Evolutionary conservation across 2,888 invertebrate genomes (phyloP).

Genomic region (Cerastoderma edule): DNA sequence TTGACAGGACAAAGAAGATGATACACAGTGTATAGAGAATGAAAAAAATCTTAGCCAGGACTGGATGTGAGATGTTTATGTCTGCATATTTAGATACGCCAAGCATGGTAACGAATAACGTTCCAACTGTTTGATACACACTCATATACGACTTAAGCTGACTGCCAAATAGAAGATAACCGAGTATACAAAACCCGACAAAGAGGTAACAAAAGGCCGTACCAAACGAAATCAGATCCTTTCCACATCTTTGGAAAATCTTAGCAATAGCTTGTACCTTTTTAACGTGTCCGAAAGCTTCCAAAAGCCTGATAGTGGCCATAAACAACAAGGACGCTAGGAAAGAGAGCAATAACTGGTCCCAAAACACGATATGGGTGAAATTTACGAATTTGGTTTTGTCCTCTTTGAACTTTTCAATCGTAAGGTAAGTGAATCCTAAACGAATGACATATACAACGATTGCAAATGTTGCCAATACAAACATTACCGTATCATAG

Average conservation of each 20-base stretch:
- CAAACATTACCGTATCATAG: conserved; percentile 50
- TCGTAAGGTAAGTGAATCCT: conserved; percentile 39
- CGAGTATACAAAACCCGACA: conserved; percentile 57
- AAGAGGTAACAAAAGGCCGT: conserved; percentile 59
- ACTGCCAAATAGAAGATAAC: conserved; percentile 59
- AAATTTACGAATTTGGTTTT: conserved; percentile 67
- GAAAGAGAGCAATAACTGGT: conserved; percentile 52
- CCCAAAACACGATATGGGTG: conserved; percentile 65
- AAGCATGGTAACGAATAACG: conserved; percentile 65
- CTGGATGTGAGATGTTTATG: conserved; percentile 51
- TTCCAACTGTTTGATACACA: conserved; percentile 51
- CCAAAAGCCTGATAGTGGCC: conserved; percentile 60
- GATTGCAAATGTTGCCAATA: conserved; percentile 33
- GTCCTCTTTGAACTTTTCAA: conserved; percentile 55
- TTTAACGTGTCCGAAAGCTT: conserved; percentile 65
- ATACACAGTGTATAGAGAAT: conserved; percentile 19
- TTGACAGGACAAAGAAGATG: conserved; percentile 51
- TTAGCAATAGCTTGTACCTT: conserved; percentile 41
- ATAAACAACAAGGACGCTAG: conserved; percentile 63
- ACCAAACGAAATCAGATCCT: conserved; percentile 63
- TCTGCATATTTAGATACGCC: conserved; percentile 65
- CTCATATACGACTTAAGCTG: conserved; percentile 55
- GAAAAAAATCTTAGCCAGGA: conserved; percentile 65
- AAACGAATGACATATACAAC: conserved; percentile 56
- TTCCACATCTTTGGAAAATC: conserved; percentile 30